Percentiles rank a stretch among this genome's conserved stretches.
These are phyloP conservation scores for Thalpophila matura DNA, from an alignment of 2,888 invertebrate genomes.

Conservation along the genomic window DNA sequence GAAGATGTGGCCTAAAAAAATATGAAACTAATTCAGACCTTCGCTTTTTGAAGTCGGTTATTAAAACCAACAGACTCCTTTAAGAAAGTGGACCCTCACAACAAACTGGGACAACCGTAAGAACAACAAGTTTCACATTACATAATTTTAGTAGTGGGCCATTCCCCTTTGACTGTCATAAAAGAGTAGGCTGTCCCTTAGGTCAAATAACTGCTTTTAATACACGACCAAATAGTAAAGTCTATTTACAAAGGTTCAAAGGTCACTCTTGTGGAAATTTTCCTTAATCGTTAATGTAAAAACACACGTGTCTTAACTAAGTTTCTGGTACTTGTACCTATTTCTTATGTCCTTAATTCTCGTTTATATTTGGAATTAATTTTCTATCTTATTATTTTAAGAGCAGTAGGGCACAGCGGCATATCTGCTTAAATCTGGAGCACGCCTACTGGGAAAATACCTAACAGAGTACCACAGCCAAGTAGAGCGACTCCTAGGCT, in stretches of 20 bases:
- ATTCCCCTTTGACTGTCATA: conserved; percentile 6
- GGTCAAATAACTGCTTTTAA: conserved; percentile 22
- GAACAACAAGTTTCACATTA: not conserved
- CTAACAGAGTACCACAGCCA: too few relatives aligned
- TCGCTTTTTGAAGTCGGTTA: too few relatives aligned
- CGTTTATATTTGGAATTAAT: not conserved
- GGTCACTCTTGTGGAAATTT: conserved; percentile 14
- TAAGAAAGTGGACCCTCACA: not conserved
- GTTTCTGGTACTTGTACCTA: not conserved
- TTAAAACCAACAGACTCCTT: too few relatives aligned
- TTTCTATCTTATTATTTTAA: too few relatives aligned
- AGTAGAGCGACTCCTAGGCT: too few relatives aligned
- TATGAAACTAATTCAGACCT: not conserved
- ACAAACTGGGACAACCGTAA: too few relatives aligned
- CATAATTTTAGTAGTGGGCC: not conserved
- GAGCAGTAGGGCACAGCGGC: too few relatives aligned
- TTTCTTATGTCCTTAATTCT: not conserved
- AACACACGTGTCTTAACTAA: conserved; percentile 1
- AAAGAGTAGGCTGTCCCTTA: conserved; percentile 12
- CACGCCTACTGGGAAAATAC: too few relatives aligned
- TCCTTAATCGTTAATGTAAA: conserved; percentile 11
- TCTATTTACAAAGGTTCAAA: conserved; percentile 15
- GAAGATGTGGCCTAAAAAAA: not conserved
- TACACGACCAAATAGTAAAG: conserved; percentile 15
- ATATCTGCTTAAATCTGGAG: too few relatives aligned